Conservation (phyloP, 2,113 vertebrate genomes). For the Martes martes region DNA sequence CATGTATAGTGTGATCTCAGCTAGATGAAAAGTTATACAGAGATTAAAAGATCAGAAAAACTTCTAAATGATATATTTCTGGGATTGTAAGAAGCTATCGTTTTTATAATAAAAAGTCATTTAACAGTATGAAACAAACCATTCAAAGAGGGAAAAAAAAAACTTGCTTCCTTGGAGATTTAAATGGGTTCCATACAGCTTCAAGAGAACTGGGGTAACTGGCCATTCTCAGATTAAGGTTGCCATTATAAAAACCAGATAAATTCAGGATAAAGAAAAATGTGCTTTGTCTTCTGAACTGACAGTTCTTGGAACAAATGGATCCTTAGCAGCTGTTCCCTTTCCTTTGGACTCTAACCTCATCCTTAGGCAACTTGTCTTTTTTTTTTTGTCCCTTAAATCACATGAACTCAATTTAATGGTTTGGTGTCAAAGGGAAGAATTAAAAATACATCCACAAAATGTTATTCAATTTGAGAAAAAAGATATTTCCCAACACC, state of each 20-base stretch:
- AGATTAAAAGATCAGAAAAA: background rate
- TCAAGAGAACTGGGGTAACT: slow-evolving; percentile 10
- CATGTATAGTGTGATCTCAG: background rate
- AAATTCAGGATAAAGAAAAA: background rate
- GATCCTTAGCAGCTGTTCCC: background rate
- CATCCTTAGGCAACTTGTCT: background rate
- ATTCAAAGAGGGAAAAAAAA: background rate
- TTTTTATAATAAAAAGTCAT: slow-evolving; percentile 13
- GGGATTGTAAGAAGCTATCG: background rate
- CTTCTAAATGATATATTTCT: background rate
- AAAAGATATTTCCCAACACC: background rate
- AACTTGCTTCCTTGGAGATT: background rate
- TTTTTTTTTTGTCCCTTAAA: background rate
- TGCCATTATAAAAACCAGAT: background rate
- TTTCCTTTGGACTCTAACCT: slow-evolving; percentile 14
- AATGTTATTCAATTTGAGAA: background rate
- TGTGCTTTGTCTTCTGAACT: background rate
- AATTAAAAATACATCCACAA: background rate
- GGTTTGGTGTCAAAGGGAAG: slow-evolving; percentile 21
- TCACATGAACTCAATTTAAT: background rate
- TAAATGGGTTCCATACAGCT: background rate
- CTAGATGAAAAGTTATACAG: background rate
- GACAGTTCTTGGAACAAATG: background rate
- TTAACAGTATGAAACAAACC: background rate
- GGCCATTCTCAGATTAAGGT: background rate